A percentile compares a stretch with the other conserved stretches of the same genome.
phyloP scores from a whole-genome alignment of 1,140 invertebrate genomes.

The Andricus grossulariae region DNA sequence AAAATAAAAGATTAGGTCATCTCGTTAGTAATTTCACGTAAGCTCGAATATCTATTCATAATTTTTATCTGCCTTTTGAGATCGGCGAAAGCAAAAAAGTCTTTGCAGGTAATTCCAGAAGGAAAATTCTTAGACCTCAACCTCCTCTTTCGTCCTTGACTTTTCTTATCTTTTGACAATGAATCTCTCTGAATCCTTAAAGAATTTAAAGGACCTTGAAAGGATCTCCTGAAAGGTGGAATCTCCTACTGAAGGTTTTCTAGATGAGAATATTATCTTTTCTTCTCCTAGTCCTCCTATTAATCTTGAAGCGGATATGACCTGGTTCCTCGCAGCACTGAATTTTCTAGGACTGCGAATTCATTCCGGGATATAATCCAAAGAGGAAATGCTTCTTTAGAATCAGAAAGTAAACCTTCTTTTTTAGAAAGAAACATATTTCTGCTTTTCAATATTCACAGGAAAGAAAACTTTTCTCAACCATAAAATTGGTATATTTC shows the following conservation, averaged over 20 bases:
- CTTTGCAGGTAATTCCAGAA: not conserved
- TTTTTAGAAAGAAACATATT: too few species aligned
- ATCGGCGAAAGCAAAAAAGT: too few species aligned
- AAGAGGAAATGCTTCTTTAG: not conserved
- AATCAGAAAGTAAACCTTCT: too few species aligned
- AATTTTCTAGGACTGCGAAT: slow-evolving; percentile 19
- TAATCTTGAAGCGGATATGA: slow-evolving; percentile 4
- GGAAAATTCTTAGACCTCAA: slow-evolving; percentile 1
- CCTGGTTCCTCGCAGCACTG: not conserved
- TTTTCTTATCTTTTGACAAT: slow-evolving; percentile 21
- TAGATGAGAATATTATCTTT: slow-evolving; percentile 28
- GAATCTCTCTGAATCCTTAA: slow-evolving; percentile 6
- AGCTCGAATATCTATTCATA: too few species aligned
- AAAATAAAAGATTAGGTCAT: too few species aligned
- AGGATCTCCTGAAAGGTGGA: not conserved
- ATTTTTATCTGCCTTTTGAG: too few species aligned
- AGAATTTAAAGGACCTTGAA: slow-evolving; percentile 32
- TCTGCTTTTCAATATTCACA: too few species aligned
- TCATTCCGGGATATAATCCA: not conserved
- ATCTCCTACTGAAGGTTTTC: slow-evolving; percentile 5
- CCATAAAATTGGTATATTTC: too few species aligned
- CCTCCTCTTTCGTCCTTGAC: slow-evolving; percentile 1
- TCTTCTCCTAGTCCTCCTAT: not conserved
- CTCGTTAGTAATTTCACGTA: too few species aligned
- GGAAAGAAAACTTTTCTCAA: too few species aligned